phyloP scores from a whole-genome alignment of 2,113 vertebrate species.

The Coregonus clupeaformis region DNA sequence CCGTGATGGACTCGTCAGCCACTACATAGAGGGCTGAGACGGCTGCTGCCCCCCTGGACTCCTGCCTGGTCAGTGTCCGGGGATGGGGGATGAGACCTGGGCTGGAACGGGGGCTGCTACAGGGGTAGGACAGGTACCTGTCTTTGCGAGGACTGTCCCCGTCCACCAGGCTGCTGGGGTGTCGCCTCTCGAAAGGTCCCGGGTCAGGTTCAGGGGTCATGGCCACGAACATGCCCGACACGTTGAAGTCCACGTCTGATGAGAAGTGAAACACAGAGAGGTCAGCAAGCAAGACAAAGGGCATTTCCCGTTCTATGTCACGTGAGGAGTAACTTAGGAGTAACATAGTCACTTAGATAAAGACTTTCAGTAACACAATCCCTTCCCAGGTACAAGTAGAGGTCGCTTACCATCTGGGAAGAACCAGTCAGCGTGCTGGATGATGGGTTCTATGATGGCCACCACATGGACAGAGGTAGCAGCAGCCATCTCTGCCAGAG shows the following conservation, averaged over 20 bases:
- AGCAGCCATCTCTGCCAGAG: slow-evolving; percentile 93
- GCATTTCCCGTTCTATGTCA: no score
- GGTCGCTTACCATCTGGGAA: slow-evolving; percentile 86
- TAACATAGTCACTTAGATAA: no score
- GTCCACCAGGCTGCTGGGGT: slow-evolving; percentile 89
- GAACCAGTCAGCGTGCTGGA: slow-evolving; percentile 97
- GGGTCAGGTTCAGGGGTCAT: slow-evolving; percentile 77
- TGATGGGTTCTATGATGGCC: slow-evolving; percentile 93
- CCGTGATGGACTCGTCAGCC: slow-evolving; percentile 74
- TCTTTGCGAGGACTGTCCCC: slow-evolving; percentile 89
- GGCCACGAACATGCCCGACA: slow-evolving; percentile 87
- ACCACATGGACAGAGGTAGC: slow-evolving; percentile 95
- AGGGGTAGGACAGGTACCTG: slow-evolving; percentile 81
- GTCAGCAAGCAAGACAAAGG: background rate
- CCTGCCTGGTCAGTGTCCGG: slow-evolving; percentile 67
- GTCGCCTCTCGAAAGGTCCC: slow-evolving; percentile 82
- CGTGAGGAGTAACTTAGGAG: no score
- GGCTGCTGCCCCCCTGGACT: slow-evolving; percentile 58
- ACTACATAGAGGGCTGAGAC: slow-evolving; percentile 75
- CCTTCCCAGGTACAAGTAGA: background rate
- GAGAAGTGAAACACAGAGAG: background rate
- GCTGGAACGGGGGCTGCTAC: slow-evolving; percentile 70
- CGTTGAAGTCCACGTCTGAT: slow-evolving; percentile 94
- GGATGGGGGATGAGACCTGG: slow-evolving; percentile 66
- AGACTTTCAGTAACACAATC: no score